These are phyloP conservation scores for Cyprinus carpio DNA, from an alignment of 2,113 vertebrate species.

Conservation along the genomic window DNA sequence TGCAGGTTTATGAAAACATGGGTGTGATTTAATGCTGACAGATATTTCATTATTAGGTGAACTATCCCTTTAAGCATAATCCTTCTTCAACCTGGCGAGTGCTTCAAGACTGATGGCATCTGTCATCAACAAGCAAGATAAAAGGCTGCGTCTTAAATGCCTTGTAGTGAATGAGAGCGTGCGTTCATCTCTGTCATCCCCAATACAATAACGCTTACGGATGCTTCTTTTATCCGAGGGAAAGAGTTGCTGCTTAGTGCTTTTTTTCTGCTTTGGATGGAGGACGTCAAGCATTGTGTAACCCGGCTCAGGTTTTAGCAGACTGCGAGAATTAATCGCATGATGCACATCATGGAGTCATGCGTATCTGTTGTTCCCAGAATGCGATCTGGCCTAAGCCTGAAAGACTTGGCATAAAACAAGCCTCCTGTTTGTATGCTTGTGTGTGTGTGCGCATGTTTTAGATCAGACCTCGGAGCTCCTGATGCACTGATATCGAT, in stretches of 20 bases:
- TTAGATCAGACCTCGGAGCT: slow-evolving; percentile 49
- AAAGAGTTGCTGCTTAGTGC: neutral
- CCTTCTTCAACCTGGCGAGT: slow-evolving; percentile 1
- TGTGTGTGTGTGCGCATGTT: slow-evolving; percentile 30
- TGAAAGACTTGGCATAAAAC: slow-evolving; percentile 31
- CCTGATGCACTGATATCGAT: slow-evolving; percentile 53
- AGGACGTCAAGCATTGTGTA: neutral
- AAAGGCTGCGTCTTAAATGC: slow-evolving; percentile 9
- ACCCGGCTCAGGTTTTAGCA: neutral
- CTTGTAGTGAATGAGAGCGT: neutral
- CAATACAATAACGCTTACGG: neutral
- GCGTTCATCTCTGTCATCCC: slow-evolving; percentile 23
- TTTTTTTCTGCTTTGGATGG: neutral
- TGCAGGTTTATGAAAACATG: neutral
- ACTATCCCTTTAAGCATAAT: slow-evolving; percentile 13
- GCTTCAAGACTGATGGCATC: slow-evolving; percentile 13
- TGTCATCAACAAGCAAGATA: slow-evolving; percentile 27
- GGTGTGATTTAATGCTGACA: neutral
- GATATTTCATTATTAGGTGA: neutral
- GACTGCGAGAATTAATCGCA: slow-evolving; percentile 3
- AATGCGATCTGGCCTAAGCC: slow-evolving; percentile 22
- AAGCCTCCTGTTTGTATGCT: slow-evolving; percentile 16
- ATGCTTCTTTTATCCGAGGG: neutral
- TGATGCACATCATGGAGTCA: slow-evolving; percentile 3
- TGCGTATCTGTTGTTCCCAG: slow-evolving; percentile 22